Base-by-base conservation (phyloP, 2,888 invertebrate species). In the Vandiemenella viatica region DNA sequence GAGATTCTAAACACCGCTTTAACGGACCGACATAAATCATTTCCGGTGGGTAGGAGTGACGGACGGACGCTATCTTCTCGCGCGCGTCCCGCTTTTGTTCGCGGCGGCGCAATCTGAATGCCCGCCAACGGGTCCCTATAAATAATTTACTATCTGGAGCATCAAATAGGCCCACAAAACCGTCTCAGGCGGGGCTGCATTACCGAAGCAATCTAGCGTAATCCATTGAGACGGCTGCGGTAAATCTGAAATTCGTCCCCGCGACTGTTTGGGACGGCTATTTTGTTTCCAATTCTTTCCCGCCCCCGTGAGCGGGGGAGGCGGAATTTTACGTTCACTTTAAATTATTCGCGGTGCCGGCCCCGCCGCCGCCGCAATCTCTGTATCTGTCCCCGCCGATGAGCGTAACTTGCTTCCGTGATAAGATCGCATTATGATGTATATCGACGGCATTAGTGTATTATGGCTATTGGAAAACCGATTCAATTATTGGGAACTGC, bases 401-500 rank as follows among this genome's bases (percentile, higher is more conserved):
- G 32, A 32, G 32, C 32, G 32, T 32, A 32, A 32, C 32, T 32
- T 32, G 32, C 32, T 32, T 32, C 32, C 32, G 32, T 32, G 32
- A 32, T 32, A 32, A 32, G 32, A 32, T 32, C 32, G 32, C 32
- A 32, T 32, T 32, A 32, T 32, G 32, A 32, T 32, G 32, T 32
- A 32, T 32, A 32, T 32, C 32, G 32, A 40, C 45, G 37, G 49
- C 43, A 68, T 68, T 68, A 67, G 67, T 66, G 67, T 67, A 67
- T 68, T 67, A 67, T 65, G 62, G 66, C 66, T 67, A 67, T 67
- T 65, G 67, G 66, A 67, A 67, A 45, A 65, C 65, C 67, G 65
- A 68, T 68, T 68, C 67, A 68, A 68, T 67, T 68, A 67, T 67
- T 65, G 68, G 49, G 67, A 67, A 67, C 65, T 64, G 67, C 65